A percentile compares a stretch with the other conserved stretches of the same genome.
Evolutionary conservation across 2,888 invertebrate species (phyloP).

Genomic region (Leptopilina drosophilae): DNA sequence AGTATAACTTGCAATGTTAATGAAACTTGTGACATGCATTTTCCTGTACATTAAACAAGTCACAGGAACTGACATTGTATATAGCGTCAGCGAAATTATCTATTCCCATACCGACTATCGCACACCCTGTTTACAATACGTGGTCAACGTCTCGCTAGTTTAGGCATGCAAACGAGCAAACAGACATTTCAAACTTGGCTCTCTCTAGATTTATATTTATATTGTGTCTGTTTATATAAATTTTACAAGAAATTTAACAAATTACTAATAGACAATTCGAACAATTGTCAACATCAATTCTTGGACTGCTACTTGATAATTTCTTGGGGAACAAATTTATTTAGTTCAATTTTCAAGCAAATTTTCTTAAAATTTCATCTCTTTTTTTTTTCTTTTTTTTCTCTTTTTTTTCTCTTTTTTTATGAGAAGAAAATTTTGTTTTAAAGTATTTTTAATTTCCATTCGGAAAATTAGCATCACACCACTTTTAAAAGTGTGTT

Average conservation of each 20-base stretch:
- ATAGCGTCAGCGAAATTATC: slow-evolving; percentile 39
- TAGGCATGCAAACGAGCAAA: background rate
- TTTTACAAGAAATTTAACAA: slow-evolving; percentile 8
- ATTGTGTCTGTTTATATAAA: background rate
- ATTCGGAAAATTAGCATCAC: no score
- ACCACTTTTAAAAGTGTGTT: background rate
- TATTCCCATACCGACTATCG: slow-evolving; percentile 37
- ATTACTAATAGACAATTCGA: background rate
- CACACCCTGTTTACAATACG: slow-evolving; percentile 18
- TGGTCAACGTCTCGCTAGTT: slow-evolving; percentile 19
- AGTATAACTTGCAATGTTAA: slow-evolving; percentile 20
- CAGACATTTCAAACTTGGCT: background rate
- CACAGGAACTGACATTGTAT: slow-evolving; percentile 31
- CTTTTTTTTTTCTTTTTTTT: no score
- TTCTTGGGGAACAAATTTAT: no score
- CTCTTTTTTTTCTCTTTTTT: no score
- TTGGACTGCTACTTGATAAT: no score
- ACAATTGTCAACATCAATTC: no score
- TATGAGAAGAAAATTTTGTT: no score
- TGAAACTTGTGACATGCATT: slow-evolving; percentile 33
- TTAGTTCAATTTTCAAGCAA: no score
- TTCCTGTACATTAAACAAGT: slow-evolving; percentile 39
- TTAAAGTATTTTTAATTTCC: no score
- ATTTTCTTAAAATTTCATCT: no score
- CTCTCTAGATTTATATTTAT: background rate